Percentiles rank a stretch among this genome's conserved stretches.
Evolutionary conservation across 2,888 invertebrate genomes (phyloP).

Genomic region (Calameuta idolon): DNA sequence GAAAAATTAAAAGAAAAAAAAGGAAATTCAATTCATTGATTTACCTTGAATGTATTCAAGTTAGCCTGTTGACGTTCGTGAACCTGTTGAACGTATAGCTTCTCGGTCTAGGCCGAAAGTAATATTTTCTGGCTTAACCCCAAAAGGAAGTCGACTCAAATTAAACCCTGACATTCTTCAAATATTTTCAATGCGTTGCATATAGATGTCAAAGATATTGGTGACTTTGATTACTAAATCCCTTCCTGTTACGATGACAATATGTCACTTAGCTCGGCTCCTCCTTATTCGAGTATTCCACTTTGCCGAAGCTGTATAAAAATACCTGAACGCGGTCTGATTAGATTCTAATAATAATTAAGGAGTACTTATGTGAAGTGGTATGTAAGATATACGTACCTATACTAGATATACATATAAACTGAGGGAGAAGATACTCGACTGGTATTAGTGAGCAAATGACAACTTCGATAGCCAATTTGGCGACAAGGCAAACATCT

Average conservation of each 20-base stretch:
- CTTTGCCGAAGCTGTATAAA: conserved; percentile 38
- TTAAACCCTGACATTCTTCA: conserved; percentile 30
- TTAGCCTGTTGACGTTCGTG: not conserved
- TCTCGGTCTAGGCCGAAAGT: conserved; percentile 42
- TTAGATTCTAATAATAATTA: conserved; percentile 58
- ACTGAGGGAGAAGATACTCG: conserved; percentile 12
- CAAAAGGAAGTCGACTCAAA: conserved; percentile 45
- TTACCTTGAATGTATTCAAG: not conserved
- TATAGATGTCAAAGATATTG: not conserved
- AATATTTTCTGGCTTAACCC: conserved; percentile 52
- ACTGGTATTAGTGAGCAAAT: conserved; percentile 15
- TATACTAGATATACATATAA: conserved; percentile 2
- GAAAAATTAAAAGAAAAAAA: not conserved
- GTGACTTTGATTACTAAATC: not conserved
- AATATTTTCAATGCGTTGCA: conserved; percentile 24
- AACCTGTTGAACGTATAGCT: not conserved
- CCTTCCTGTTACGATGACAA: not conserved
- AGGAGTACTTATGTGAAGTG: conserved; percentile 9
- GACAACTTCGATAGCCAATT: conserved; percentile 31
- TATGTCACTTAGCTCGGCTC: not conserved
- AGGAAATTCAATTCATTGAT: not conserved
- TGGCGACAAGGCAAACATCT: conserved; percentile 31
- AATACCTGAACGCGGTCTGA: conserved; percentile 52
- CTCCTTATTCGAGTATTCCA: conserved; percentile 13
- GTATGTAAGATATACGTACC: conserved; percentile 12